Base-by-base conservation (phyloP, 2,797 vertebrate species). In the Cephalopachus bancanus region DNA sequence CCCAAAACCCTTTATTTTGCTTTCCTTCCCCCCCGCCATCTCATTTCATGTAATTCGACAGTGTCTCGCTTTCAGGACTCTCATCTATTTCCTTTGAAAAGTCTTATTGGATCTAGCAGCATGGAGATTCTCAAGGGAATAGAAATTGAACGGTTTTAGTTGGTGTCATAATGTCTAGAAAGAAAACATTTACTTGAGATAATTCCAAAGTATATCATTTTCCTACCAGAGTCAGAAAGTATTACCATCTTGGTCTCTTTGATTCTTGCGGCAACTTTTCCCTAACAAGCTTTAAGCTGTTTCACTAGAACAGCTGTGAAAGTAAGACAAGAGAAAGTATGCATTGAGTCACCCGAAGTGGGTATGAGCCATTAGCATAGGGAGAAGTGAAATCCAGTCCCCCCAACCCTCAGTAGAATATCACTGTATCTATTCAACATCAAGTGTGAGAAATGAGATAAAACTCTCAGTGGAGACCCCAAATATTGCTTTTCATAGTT, bases 241-340 rank as follows among this genome's bases (percentile, higher is more conserved):
- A 62, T 92, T 80, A 33, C 9, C 44, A 51, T n/a, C 80, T 20
- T 72, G 7, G 28, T 55, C 55, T 93, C 30, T 86, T 80, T 16
- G n/a, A 83, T 53, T 89, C 44, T 62, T 80, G 80, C 44, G 49
- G 24, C 53, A 90, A 24, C 69, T 59, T 83, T 33, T 44, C n/a
- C 55, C 49, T 76, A 80, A 72, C 26, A 55, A 80, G 3, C 16
- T 78, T 57, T 80, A 33, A 60, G 1, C 8, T 89, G 1, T 62
- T 87, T 10, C 26, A 44, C 44, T 65, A 83, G 12, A 67, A 89
- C 53, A 71, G 1, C 28, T 87, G 14, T 78, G 81, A 92, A 59
- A 87, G 44, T 85, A 86, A 94, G 49, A 95, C 30, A 74, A 78
- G 55, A 83, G 60, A 83, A 93, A 94, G 57, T 55, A 55, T 91